Evolutionary conservation across 2,797 vertebrate species (phyloP), one percentile per base, ranked within the genome.

Genomic region (Poecile montanus): DNA sequence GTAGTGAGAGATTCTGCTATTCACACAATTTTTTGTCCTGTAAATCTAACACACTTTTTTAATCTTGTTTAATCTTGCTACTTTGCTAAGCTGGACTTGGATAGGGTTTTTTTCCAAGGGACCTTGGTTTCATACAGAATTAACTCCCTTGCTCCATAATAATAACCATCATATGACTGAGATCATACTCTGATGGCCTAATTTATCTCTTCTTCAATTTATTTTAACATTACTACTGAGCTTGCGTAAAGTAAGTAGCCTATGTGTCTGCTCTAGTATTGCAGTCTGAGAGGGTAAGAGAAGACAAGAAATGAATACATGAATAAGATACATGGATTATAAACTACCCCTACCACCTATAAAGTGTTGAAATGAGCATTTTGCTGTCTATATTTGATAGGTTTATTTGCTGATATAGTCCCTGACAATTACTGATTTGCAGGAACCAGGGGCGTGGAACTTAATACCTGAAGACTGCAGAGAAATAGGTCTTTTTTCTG

Each of bases 51-150:
- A 30, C 7, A 13, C 5, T 9, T 67, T 84, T 58, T 79, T 13
- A 5, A 70, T 78, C 26, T 38, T 21, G 4, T 42, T 42, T 86
- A 62, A 54, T 4, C 7, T 62, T 6, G 9, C 62, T 68, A 21
- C 3, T 70, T 87, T 70, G 27, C 9, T 61, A 61, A 80, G 4
- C 6, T 91, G 70, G 32, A 90, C 77, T 71, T 51, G 44, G 9
- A 16, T 75, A 19, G 2, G 11, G 0, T 0, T 45, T 51, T 53
- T 62, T 66, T 74, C 40, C n/a, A 34, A 84, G 34, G 19, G 9
- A 72, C 16, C 5, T 44, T 57, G 25, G 26, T 25, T 91, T 89
- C 18, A 7, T 65, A 29, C 11, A 65, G 42, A 77, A 58, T 71
- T 77, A 91, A 75, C 8, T 83, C 3, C 27, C 18, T 79, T 91